phyloP scores from a whole-genome alignment of 2,113 vertebrate species.

The Cyphomyrus discorhynchus region DNA sequence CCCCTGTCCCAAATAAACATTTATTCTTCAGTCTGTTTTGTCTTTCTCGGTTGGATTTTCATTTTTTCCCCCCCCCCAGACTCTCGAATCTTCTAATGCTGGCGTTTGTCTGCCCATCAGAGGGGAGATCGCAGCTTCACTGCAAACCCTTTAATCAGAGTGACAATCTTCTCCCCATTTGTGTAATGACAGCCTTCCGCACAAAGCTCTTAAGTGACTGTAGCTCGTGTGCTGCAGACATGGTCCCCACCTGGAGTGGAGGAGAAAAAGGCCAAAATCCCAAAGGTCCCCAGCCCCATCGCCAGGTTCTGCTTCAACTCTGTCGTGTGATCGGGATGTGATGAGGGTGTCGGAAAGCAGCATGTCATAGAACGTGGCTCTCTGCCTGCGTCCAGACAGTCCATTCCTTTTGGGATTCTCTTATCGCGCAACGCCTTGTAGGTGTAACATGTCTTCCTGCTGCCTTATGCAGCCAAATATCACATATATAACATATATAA shows the following conservation, averaged over 20 bases:
- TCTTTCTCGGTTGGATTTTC: neutral
- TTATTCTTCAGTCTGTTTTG: neutral
- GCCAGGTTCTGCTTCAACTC: neutral
- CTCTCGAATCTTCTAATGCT: neutral
- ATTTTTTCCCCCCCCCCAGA: neutral
- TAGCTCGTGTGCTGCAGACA: neutral
- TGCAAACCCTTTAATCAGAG: neutral
- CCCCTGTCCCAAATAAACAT: neutral
- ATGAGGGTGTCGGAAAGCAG: neutral
- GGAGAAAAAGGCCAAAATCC: neutral
- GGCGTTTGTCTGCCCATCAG: neutral
- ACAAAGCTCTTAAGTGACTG: neutral
- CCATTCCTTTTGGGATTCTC: neutral
- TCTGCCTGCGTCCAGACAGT: neutral
- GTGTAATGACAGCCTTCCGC: neutral
- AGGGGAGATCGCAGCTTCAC: neutral
- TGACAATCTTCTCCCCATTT: neutral
- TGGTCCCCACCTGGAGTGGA: neutral
- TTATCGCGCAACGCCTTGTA: neutral
- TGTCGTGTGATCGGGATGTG: neutral
- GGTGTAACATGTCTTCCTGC: neutral
- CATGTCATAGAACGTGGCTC: neutral
- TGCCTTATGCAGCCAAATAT: neutral
- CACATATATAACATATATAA: neutral
- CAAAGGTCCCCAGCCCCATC: neutral